Evolutionary conservation across 53 echinoderm and acorn worm genomes (phyloP).

Genomic region (Apostichopus leukothele): DNA sequence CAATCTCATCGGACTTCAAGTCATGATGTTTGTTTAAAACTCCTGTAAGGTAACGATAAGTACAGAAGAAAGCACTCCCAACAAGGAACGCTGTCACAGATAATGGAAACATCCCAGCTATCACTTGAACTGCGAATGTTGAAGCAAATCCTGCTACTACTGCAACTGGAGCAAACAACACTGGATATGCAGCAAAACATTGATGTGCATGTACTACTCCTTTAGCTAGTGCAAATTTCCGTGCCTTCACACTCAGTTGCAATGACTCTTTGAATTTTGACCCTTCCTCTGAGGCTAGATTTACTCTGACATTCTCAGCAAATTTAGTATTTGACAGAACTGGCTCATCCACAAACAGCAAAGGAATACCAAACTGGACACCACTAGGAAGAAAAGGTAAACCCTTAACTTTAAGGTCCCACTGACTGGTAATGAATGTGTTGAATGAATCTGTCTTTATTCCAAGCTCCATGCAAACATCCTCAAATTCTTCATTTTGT

Average conservation of each 20-base stretch:
- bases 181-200: slow-evolving; percentile 57
- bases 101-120: slow-evolving; percentile 56
- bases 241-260: slow-evolving; percentile 59
- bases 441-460: slow-evolving; percentile 52
- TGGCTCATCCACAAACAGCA: slow-evolving; percentile 57
- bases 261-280: slow-evolving; percentile 58
- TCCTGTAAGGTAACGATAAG: slow-evolving; percentile 68
- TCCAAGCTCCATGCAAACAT: slow-evolving; percentile 61
- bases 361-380: slow-evolving; percentile 79
- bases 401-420: slow-evolving; percentile 65
- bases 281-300: slow-evolving; percentile 75
- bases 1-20: slow-evolving; percentile 59
- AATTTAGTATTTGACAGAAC: slow-evolving; percentile 57
- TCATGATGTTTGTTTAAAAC: slow-evolving; percentile 69
- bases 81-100: slow-evolving; percentile 49
- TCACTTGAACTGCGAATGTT: slow-evolving; percentile 54
- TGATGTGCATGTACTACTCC: slow-evolving; percentile 58
- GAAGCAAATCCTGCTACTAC: slow-evolving; percentile 59
- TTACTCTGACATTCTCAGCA: slow-evolving; percentile 56
- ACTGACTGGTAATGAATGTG: slow-evolving; percentile 63
- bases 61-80: slow-evolving; percentile 49
- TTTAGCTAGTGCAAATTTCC: slow-evolving; percentile 78
- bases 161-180: slow-evolving; percentile 65
- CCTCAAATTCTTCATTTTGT: slow-evolving; percentile 67
- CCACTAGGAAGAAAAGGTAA: slow-evolving; percentile 78